A percentile compares a stretch with the other conserved stretches of the same genome.
phyloP scores from a whole-genome alignment of 2,888 invertebrate species.

The Catocala fraxini region DNA sequence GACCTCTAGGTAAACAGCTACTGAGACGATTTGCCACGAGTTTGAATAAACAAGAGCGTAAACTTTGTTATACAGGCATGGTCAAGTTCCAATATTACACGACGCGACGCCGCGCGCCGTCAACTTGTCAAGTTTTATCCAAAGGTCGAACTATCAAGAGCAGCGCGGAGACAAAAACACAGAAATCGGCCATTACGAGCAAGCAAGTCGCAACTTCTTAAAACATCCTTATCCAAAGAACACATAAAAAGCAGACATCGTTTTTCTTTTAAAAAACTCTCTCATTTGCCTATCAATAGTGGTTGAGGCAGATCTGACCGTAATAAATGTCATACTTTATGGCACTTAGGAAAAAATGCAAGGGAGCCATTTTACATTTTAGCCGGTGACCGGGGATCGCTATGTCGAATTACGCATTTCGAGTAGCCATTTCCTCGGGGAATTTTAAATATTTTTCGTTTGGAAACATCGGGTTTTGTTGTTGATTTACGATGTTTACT shows the following conservation, averaged over 20 bases:
- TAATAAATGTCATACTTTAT: slow-evolving; percentile 88
- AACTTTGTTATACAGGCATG: slow-evolving; percentile 1
- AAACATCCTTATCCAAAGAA: slow-evolving; percentile 83
- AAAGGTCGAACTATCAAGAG: slow-evolving; percentile 45
- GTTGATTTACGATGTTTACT: slow-evolving; percentile 54
- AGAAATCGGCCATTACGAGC: slow-evolving; percentile 67
- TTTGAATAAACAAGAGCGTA: not conserved
- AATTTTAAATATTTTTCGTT: slow-evolving; percentile 69
- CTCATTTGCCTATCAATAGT: slow-evolving; percentile 88
- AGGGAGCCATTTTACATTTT: slow-evolving; percentile 87
- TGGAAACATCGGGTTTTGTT: slow-evolving; percentile 51
- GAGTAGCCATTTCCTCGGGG: slow-evolving; percentile 81
- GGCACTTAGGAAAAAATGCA: slow-evolving; percentile 87
- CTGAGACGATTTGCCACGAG: no score
- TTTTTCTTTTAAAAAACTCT: slow-evolving; percentile 88
- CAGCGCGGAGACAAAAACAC: slow-evolving; percentile 57
- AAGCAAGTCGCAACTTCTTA: slow-evolving; percentile 73
- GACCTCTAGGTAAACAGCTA: no score
- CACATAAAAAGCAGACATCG: slow-evolving; percentile 88
- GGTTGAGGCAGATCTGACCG: slow-evolving; percentile 87
- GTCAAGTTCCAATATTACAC: slow-evolving; percentile 34
- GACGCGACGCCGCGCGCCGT: not conserved
- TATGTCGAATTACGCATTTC: slow-evolving; percentile 82
- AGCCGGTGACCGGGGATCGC: slow-evolving; percentile 82
- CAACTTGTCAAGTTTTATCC: slow-evolving; percentile 33